Evolutionary conservation across 2,888 invertebrate genomes (phyloP).

Genomic region (Eledona agricola): DNA sequence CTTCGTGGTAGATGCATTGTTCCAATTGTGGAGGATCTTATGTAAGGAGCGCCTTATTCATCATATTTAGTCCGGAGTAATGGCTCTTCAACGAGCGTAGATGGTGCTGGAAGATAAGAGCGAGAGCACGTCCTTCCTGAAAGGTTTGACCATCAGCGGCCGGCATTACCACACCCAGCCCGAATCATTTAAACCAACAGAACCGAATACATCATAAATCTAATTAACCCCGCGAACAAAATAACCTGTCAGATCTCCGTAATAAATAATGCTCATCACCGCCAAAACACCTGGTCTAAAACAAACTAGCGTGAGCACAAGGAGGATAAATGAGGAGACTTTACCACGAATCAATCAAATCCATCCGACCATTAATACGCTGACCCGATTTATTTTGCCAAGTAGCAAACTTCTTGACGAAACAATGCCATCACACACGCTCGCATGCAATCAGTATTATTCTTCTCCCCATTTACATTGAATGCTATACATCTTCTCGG

Average conservation of each 20-base stretch:
- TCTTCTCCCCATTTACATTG: slow-evolving; percentile 60
- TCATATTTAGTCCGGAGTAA: slow-evolving; percentile 32
- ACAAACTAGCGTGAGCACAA: slow-evolving; percentile 48
- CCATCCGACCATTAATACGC: slow-evolving; percentile 45
- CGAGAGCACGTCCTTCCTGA: slow-evolving; percentile 39
- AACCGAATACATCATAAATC: slow-evolving; percentile 60
- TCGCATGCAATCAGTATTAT: slow-evolving; percentile 57
- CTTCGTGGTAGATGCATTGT: no score
- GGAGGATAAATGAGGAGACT: slow-evolving; percentile 33
- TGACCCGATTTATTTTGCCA: slow-evolving; percentile 32
- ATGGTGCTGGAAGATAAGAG: slow-evolving; percentile 35
- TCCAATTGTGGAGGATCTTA: slow-evolving; percentile 3
- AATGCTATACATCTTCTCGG: slow-evolving; percentile 60
- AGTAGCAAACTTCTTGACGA: slow-evolving; percentile 34
- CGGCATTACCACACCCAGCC: slow-evolving; percentile 48
- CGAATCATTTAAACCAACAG: slow-evolving; percentile 56
- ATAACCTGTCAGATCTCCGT: slow-evolving; percentile 57
- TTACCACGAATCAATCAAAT: slow-evolving; percentile 45
- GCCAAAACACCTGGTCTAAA: slow-evolving; percentile 54
- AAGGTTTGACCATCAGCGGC: slow-evolving; percentile 33
- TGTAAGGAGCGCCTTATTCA: slow-evolving; percentile 28
- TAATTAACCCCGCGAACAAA: slow-evolving; percentile 60
- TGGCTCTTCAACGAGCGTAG: slow-evolving; percentile 27
- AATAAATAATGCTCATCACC: slow-evolving; percentile 56
- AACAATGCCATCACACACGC: slow-evolving; percentile 54